phyloP scores from a whole-genome alignment of 1,140 invertebrate species.

The Aphaenogaster ashmeadi region DNA sequence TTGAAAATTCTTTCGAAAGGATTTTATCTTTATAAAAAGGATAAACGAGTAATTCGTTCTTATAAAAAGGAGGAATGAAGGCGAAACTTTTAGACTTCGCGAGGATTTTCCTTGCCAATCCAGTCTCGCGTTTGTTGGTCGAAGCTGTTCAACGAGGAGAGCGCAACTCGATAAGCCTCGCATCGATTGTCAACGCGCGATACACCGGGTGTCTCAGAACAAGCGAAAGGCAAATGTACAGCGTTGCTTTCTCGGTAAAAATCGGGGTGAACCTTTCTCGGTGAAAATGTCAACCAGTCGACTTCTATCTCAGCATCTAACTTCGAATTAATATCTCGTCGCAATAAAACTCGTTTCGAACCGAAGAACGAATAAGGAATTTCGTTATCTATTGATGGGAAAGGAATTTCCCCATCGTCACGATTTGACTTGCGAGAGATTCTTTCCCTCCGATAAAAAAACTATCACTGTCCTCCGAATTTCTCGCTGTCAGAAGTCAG shows the following conservation, averaged over 20 bases:
- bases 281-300: constrained; percentile 2
- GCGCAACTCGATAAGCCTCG: constrained; percentile 59
- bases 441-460: neutral
- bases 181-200: constrained; percentile 72
- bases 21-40: neutral
- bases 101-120: neutral
- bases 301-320: neutral
- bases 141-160: constrained; percentile 45
- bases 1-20: neutral
- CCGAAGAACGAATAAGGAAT: neutral
- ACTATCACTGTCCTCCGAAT: neutral
- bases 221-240: neutral
- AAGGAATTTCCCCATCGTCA: neutral
- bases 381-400: neutral
- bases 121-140: neutral
- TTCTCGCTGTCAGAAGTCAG: neutral
- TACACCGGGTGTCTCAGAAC: constrained; percentile 34
- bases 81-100: neutral
- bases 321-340: neutral
- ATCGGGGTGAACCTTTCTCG: neutral
- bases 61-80: neutral
- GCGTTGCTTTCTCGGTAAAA: neutral
- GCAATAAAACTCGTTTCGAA: neutral
- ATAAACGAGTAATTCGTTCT: neutral
- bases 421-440: neutral